Evolutionary conservation across 2,113 vertebrate genomes (phyloP), one percentile per base, ranked within the genome.

Genomic region (Syngnathoides biaculeatus): DNA sequence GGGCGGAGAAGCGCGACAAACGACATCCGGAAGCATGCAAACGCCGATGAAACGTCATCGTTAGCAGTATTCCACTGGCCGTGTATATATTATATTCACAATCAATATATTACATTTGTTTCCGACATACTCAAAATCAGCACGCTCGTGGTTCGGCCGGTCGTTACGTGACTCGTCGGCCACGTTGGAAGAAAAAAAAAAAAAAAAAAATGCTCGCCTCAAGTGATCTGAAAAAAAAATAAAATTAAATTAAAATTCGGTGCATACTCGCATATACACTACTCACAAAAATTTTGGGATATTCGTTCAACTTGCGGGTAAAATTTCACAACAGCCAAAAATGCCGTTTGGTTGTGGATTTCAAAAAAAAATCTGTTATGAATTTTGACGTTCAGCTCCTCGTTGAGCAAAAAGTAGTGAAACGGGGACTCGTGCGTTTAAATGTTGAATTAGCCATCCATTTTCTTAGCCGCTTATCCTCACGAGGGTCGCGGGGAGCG

Each of bases 61-160:
- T 68, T 75, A 75, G 83, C 74, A 77, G 78, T 70, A 85, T 87
- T 71, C 77, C 75, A 78, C 84, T 72, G 72, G 76, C 73, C 67
- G 65, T n/a, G n/a, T 79, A 83, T 85, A 89, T 85, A 84, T 86
- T 87, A 89, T 87, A 88, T 90, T 89, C 81, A 89, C 84, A 87
- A 88, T 83, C 73, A 85, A 90, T 90, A 90, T 90, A 90, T 90
- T 90, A 90, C 88, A 89, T 83, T 87, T 89, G 40, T 86, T 84
- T 77, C 83, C 70, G 72, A 79, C 71, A 81, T 83, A 73, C 61
- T 69, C 72, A 66, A 71, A 79, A 71, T 76, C 64, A 76, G 64
- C 72, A 78, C 73, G 81, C 64, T 26, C 73, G 83, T 86, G 79
- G 78, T 84, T 82, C 74, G 71, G 73, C 61, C 64, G 35, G 40